Evolutionary conservation across 2,113 vertebrate genomes (phyloP).

Genomic region (Leucopsar rothschildi): DNA sequence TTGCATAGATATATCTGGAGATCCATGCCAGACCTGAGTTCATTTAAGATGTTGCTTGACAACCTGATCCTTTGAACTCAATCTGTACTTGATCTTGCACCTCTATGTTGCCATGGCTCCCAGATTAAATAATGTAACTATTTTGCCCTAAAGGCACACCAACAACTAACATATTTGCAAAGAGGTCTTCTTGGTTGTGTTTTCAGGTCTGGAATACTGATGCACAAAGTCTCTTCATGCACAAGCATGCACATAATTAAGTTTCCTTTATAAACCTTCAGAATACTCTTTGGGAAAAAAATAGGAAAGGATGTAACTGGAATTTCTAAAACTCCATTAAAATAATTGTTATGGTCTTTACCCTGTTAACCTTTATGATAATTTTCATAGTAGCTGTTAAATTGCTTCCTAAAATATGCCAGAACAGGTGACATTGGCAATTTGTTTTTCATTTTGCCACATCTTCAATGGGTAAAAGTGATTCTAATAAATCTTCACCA

Average conservation of each 20-base stretch:
- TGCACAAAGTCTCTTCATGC: not conserved
- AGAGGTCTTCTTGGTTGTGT: not conserved
- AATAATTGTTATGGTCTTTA: not conserved
- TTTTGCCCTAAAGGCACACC: not conserved
- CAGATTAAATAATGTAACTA: not conserved
- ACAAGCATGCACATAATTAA: not conserved
- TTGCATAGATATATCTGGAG: not conserved
- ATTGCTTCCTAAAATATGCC: not conserved
- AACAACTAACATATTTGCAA: not conserved
- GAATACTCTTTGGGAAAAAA: not conserved
- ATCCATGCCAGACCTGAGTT: not conserved
- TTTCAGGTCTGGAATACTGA: not conserved
- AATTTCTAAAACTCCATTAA: not conserved
- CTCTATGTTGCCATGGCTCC: not conserved
- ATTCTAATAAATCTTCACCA: not conserved
- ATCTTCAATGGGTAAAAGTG: not conserved
- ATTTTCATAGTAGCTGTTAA: not conserved
- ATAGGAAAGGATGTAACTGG: not conserved
- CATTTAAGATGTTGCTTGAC: not conserved
- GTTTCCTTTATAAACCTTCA: not conserved
- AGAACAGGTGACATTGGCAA: not conserved
- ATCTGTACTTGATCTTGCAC: not conserved
- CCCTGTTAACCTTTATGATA: not conserved
- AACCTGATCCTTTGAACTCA: constrained; percentile 19
- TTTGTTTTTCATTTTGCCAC: not conserved